A percentile compares a stretch with the other conserved stretches of the same genome.
These are phyloP conservation scores for Maniola hyperantus DNA, from an alignment of 2,888 invertebrate genomes.

Conservation along the genomic window DNA sequence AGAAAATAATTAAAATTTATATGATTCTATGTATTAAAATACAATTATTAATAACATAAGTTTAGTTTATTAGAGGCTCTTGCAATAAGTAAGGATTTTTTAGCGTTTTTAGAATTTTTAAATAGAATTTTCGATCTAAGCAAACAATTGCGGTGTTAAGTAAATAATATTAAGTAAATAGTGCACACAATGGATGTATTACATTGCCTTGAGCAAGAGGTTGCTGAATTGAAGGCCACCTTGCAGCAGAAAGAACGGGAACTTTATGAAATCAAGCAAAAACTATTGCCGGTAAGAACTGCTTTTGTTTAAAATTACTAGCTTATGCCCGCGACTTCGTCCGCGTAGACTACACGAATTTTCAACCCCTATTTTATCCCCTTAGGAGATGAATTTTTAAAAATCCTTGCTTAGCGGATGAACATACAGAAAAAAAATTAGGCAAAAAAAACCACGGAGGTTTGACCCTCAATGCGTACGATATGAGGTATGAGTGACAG, in stretches of 20 bases:
- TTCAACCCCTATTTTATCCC: no score
- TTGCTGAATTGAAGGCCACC: conserved; percentile 66
- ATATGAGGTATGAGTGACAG: no score
- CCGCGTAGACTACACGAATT: no score
- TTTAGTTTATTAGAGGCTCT: background rate
- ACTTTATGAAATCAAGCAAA: conserved; percentile 66
- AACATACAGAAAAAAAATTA: no score
- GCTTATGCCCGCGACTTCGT: no score
- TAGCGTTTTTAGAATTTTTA: background rate
- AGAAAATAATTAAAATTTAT: background rate
- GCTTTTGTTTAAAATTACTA: background rate
- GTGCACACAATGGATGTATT: conserved; percentile 56
- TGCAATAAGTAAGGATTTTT: background rate
- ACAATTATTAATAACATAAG: background rate
- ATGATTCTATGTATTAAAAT: background rate
- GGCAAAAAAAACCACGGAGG: no score
- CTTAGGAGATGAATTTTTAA: no score
- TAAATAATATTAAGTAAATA: background rate
- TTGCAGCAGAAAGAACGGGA: conserved; percentile 77
- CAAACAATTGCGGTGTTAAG: background rate
- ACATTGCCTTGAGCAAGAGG: conserved; percentile 69
- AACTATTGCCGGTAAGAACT: conserved; percentile 57
- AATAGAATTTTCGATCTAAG: background rate
- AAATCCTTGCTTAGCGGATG: no score
- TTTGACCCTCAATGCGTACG: no score